Conservation (phyloP, 2,888 invertebrate species). For the Tipula confusa region DNA sequence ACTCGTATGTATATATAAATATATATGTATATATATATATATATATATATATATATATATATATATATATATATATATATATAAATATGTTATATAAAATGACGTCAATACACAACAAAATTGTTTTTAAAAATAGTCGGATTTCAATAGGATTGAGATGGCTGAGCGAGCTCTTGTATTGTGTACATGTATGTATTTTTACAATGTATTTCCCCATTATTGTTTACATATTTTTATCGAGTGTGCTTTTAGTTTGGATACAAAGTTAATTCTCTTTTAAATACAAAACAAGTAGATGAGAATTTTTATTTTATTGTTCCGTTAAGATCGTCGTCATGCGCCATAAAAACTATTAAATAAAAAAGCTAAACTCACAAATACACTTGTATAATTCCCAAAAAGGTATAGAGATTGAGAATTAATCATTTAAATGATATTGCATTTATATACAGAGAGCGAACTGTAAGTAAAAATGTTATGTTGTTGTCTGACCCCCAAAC, state of each 20-base stretch:
- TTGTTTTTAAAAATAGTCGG: slow-evolving; percentile 12
- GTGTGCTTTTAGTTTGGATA: neutral
- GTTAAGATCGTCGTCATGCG: slow-evolving; percentile 20
- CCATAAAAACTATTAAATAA: neutral
- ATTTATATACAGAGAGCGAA: slow-evolving; percentile 1
- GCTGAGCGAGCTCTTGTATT: neutral
- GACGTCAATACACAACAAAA: neutral
- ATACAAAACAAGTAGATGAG: neutral
- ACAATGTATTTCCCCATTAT: neutral
- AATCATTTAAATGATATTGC: neutral
- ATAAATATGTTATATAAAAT: neutral
- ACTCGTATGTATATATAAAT: neutral
- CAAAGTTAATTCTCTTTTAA: neutral
- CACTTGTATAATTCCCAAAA: neutral
- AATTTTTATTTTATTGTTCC: neutral
- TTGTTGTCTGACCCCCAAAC: slow-evolving; percentile 3
- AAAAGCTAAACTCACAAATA: neutral
- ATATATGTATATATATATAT: no score
- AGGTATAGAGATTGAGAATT: neutral
- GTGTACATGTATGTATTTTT: neutral
- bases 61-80: no score
- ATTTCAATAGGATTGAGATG: neutral
- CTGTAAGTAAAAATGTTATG: neutral
- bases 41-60: no score
- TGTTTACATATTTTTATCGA: neutral